These are phyloP conservation scores for Picathartes gymnocephalus DNA, from an alignment of 2,113 vertebrate species.

Conservation along the genomic window DNA sequence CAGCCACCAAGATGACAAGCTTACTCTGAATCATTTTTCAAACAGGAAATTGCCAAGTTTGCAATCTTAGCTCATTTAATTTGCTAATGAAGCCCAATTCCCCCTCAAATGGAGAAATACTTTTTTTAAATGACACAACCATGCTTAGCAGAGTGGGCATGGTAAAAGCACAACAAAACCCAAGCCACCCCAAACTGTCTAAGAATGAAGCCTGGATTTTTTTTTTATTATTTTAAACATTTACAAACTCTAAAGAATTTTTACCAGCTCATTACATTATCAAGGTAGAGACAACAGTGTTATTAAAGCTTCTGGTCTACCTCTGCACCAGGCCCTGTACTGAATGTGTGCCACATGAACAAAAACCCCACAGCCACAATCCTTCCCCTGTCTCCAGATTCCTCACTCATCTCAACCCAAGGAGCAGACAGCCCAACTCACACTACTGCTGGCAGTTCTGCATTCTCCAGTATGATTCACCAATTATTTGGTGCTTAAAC, in stretches of 20 bases:
- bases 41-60: not conserved
- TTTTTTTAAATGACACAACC: not conserved
- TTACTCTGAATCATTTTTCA: not conserved
- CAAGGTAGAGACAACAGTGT: not conserved
- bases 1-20: not conserved
- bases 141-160: not conserved
- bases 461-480: not conserved
- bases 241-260: not conserved
- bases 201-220: not conserved
- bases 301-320: not conserved
- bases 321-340: not conserved
- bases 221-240: not conserved
- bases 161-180: not conserved
- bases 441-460: not conserved
- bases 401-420: not conserved
- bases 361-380: not conserved
- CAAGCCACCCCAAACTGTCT: not conserved
- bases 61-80: not conserved
- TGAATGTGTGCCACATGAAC: not conserved
- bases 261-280: not conserved
- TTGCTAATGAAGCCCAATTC: slow-evolving; percentile 10
- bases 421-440: not conserved
- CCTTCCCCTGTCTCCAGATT: not conserved
- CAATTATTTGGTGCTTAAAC: not conserved
- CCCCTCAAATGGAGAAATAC: not conserved